Conservation (phyloP, 2,888 invertebrate species). For the Alcis repandata region DNA sequence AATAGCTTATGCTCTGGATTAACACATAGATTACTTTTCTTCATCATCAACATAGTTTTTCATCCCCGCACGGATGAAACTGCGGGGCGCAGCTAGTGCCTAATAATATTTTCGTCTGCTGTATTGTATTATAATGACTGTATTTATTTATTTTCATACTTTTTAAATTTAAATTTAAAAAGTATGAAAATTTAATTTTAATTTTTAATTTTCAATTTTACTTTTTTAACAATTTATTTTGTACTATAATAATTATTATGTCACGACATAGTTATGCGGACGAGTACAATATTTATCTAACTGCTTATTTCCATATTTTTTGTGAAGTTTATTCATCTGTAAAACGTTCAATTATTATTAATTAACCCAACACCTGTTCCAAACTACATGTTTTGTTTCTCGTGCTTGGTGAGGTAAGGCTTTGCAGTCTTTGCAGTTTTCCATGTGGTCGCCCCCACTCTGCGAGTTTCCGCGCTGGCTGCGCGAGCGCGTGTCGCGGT, state of each 20-base stretch:
- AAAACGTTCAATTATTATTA: not conserved
- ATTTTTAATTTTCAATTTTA: too few relatives aligned
- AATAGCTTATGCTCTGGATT: too few relatives aligned
- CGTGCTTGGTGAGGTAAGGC: conserved; percentile 54
- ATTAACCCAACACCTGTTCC: conserved; percentile 5
- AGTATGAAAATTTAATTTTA: too few relatives aligned
- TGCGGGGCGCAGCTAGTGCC: too few relatives aligned
- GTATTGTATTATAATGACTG: too few relatives aligned
- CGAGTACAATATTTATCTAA: conserved; percentile 9
- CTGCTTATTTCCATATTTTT: conserved; percentile 9
- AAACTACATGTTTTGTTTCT: conserved; percentile 7
- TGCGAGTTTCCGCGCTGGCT: conserved; percentile 61
- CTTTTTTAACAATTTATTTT: too few relatives aligned
- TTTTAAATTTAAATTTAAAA: too few relatives aligned
- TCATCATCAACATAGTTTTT: too few relatives aligned
- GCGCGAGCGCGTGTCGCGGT: conserved; percentile 48
- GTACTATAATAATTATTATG: conserved; percentile 13
- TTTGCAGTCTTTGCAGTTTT: conserved; percentile 76
- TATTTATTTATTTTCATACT: too few relatives aligned
- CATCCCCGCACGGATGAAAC: too few relatives aligned
- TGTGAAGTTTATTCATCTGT: conserved; percentile 3
- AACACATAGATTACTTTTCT: too few relatives aligned
- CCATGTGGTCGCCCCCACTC: conserved; percentile 77
- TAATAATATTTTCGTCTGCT: not conserved
- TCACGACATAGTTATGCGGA: not conserved